Conservation (phyloP, 2,113 vertebrate species). For the Marmota flaviventris region DNA sequence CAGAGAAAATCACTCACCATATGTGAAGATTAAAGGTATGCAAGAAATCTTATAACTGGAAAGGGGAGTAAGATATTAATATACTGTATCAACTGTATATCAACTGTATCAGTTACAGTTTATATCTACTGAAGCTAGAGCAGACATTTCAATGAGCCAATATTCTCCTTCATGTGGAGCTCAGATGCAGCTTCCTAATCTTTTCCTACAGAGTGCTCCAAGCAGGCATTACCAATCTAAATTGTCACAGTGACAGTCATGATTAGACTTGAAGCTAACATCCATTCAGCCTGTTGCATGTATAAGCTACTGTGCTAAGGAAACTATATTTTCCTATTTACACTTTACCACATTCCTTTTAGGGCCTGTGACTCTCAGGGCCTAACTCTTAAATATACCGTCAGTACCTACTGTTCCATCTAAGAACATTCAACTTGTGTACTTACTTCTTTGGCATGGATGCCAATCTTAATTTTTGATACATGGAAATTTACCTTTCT, state of each 20-base stretch:
- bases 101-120: no score
- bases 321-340: no score
- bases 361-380: background rate
- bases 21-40: no score
- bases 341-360: background rate
- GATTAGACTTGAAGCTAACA: background rate
- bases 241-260: background rate
- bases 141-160: background rate
- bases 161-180: background rate
- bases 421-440: background rate
- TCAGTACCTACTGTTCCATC: background rate
- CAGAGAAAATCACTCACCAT: no score
- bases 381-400: background rate
- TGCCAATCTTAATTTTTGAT: background rate
- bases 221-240: background rate
- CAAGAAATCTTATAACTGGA: no score
- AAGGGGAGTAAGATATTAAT: no score
- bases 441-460: background rate
- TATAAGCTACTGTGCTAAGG: background rate
- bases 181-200: background rate
- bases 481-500: background rate
- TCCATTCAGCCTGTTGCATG: background rate
- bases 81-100: no score
- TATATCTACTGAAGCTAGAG: no score
- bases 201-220: background rate